These are phyloP conservation scores for Cosmia trapezina DNA, from an alignment of 2,888 invertebrate species.

Conservation along the genomic window DNA sequence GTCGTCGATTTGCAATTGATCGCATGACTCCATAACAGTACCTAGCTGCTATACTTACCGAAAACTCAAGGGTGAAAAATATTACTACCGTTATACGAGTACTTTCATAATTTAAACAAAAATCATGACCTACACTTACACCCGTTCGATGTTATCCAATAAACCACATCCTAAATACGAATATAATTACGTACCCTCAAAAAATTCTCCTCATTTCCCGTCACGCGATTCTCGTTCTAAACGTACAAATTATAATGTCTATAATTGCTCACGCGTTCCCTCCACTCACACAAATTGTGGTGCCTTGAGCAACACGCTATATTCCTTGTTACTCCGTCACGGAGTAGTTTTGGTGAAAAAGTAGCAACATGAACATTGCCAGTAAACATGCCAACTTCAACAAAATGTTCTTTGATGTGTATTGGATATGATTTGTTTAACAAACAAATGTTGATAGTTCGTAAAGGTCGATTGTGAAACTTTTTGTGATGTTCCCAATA, in stretches of 20 bases:
- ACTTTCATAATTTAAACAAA: conserved; percentile 11
- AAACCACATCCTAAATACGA: conserved; percentile 59
- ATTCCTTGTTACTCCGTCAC: conserved; percentile 60
- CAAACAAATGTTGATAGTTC: conserved; percentile 51
- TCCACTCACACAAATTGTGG: conserved; percentile 56
- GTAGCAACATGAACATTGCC: conserved; percentile 62
- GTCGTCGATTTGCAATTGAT: background rate
- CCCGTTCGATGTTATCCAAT: conserved; percentile 56
- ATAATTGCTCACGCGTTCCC: conserved; percentile 58
- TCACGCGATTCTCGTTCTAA: conserved; percentile 61
- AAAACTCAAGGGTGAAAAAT: conserved; percentile 4
- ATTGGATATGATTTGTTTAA: conserved; percentile 57
- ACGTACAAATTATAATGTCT: conserved; percentile 54
- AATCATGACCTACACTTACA: conserved; percentile 41
- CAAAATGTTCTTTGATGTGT: conserved; percentile 47
- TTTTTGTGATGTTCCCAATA: conserved; percentile 20
- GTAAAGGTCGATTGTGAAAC: conserved; percentile 31
- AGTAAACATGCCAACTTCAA: conserved; percentile 60
- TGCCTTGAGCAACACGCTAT: conserved; percentile 45
- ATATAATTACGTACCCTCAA: conserved; percentile 56
- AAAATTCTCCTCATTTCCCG: conserved; percentile 57
- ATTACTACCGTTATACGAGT: conserved; percentile 3
- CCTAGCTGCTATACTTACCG: background rate
- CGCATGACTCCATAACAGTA: background rate
- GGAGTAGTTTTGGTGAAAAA: conserved; percentile 56